Evolutionary conservation across 1,140 invertebrate genomes (phyloP).

Genomic region (roundworm (Caenorhabditis elegans)): WBcel235 BX284602.5:7192001-7192500

Average conservation of each 20-base stretch:
- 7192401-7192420: conserved; percentile 17
- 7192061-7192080: conserved; percentile 14
- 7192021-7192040: background rate
- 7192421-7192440: background rate
- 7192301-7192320: conserved; percentile 14
- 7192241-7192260: conserved; percentile 1
- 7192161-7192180: background rate
- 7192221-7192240: background rate
- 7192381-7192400: background rate
- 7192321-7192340: background rate
- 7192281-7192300: background rate
- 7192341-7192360: background rate
- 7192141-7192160: background rate
- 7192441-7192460: no score
- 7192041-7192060: background rate
- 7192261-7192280: background rate
- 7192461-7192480: conserved; percentile 26
- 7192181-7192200: no score
- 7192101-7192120: background rate
- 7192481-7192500: background rate
- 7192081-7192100: background rate
- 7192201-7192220: conserved; percentile 24
- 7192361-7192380: background rate
- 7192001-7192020: conserved; percentile 8
- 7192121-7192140: background rate